Conservation (phyloP, 30 jellyfish, hydroid and myxozoan genomes). For the Hydractinia symbiolongicarpus region DNA sequence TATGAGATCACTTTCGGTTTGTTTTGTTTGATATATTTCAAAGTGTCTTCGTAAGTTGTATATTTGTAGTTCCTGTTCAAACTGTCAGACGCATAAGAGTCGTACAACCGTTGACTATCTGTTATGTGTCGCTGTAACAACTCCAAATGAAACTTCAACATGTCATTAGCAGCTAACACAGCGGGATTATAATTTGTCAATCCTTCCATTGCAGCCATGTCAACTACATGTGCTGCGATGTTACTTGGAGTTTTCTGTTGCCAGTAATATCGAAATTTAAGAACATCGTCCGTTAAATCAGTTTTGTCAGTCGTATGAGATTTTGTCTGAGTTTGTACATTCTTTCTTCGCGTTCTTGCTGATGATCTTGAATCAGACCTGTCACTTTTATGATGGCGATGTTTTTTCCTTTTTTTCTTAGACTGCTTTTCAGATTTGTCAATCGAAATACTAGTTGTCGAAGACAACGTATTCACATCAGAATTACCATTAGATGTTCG, state of each 20-base stretch:
- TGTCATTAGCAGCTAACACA: slow-evolving; percentile 66
- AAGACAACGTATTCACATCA: background rate
- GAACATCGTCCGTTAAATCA: slow-evolving; percentile 23
- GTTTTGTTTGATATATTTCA: slow-evolving; percentile 49
- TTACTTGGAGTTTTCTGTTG: slow-evolving; percentile 39
- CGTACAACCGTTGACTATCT: slow-evolving; percentile 74
- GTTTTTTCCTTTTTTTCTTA: background rate
- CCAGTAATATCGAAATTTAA: slow-evolving; percentile 18
- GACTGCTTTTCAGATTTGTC: background rate
- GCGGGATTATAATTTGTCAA: slow-evolving; percentile 72
- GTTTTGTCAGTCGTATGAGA: background rate
- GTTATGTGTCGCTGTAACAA: slow-evolving; percentile 57
- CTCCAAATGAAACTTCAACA: slow-evolving; percentile 60
- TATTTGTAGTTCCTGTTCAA: slow-evolving; percentile 37
- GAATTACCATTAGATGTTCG: background rate
- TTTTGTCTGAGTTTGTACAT: slow-evolving; percentile 16
- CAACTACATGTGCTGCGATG: slow-evolving; percentile 60
- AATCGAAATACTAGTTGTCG: background rate
- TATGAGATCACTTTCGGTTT: slow-evolving; percentile 56
- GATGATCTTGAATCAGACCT: background rate
- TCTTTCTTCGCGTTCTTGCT: background rate
- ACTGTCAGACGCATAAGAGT: slow-evolving; percentile 57
- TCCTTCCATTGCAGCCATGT: slow-evolving; percentile 54
- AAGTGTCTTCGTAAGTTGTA: slow-evolving; percentile 63
- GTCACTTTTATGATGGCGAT: background rate